Base-by-base conservation (phyloP, 2,113 vertebrate species). In the Lepus timidus region DNA sequence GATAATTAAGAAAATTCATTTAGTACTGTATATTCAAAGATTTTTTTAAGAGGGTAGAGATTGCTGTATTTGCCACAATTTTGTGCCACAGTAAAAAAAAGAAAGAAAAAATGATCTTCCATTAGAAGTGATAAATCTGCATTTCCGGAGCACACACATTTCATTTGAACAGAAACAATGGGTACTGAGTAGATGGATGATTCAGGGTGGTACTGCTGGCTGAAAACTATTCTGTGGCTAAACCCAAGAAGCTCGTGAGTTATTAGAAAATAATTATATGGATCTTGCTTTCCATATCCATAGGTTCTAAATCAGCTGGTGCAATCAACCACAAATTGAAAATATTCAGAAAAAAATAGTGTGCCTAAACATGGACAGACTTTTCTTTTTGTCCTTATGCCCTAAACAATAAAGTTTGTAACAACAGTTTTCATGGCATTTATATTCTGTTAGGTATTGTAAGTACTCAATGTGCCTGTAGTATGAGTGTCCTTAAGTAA, bases 401-500 rank as follows among this genome's bases (percentile, higher is more conserved):
- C 19, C 55, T 58, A 20, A 58, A 58, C 55, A 58, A 16, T 58
- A 58, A 58, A 58, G 55, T 58, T 44, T 44, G 44, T 44, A 44
- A 58, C 19, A 58, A 16, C 17, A 58, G 6, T 58, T 58, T 17
- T 14, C 55, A 14, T 20, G 55, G 19, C 55, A 58, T 58, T 58
- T 16, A 58, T 16, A 58, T 58, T 58, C 14, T 58, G 14, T 58
- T 58, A 58, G 55, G 55, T 58, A 58, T 20, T 58, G 14, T 58
- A 16, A 17, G 55, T 58, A 58, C 55, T 86, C 23, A 8, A 19
- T 51, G 11, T 13, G 13, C 64, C 87, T 29, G 0, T 1, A 83
- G 62, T n/a, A 73, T 65, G 39, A 84, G 16, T 29, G 64, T 61
- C 52, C 73, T 20, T 86, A 84, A 86, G 79, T 88, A 86, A 85